Evolutionary conservation across 1,140 invertebrate genomes (phyloP).

Genomic region (Araneus ventricosus): DNA sequence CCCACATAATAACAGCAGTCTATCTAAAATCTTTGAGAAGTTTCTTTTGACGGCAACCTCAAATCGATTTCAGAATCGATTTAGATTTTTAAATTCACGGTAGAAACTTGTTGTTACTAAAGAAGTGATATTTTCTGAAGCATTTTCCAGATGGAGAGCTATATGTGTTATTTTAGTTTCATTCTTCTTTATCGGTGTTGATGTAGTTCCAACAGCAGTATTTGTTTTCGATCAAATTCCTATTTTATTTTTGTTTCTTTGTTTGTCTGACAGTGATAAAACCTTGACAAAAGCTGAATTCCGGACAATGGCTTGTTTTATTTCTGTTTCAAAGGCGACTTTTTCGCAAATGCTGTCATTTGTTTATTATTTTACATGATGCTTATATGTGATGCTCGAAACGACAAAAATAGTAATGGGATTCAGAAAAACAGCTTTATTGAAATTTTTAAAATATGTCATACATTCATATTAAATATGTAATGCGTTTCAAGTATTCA

Average conservation of each 20-base stretch:
- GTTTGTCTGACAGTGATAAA: background rate
- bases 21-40: no score
- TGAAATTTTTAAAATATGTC: no score
- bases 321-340: no score
- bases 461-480: no score
- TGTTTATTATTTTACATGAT: no score
- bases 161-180: background rate
- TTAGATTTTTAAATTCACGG: background rate
- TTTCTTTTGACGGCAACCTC: background rate
- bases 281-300: background rate
- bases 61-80: constrained; percentile 11
- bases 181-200: background rate
- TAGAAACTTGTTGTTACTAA: background rate
- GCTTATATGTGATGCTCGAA: no score
- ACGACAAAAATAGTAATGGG: no score
- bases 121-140: constrained; percentile 4
- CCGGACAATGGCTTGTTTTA: no score
- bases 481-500: no score
- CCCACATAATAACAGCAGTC: no score
- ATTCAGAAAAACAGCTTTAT: no score
- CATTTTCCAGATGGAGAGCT: background rate
- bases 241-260: background rate
- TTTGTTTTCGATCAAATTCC: background rate
- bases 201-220: background rate
- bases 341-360: no score